Conservation (phyloP, 2,797 vertebrate genomes). For the Alectoris magna region DNA sequence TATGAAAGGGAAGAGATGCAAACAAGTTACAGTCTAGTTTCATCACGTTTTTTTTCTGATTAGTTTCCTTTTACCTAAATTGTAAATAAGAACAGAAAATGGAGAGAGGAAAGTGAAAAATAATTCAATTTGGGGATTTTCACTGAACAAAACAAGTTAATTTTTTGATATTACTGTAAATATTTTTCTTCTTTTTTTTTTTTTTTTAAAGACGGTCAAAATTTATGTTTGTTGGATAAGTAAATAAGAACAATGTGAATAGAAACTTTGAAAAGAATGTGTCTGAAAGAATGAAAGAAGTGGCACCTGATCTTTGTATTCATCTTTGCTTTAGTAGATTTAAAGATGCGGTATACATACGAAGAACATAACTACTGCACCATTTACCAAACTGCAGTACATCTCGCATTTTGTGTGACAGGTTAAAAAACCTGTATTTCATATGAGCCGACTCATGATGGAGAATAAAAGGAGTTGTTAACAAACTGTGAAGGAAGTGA, state of each 20-base stretch:
- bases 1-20: background rate
- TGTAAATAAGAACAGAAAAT: background rate
- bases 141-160: background rate
- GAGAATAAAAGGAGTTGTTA: conserved; percentile 22
- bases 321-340: background rate
- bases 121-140: background rate
- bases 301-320: background rate
- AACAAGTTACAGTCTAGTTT: background rate
- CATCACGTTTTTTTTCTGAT: background rate
- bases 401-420: background rate
- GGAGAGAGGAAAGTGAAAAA: background rate
- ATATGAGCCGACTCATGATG: background rate
- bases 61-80: background rate
- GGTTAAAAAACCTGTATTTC: background rate
- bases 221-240: background rate
- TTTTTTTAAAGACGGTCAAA: background rate
- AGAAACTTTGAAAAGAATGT: background rate
- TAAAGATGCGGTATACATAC: background rate
- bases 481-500: background rate
- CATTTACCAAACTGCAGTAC: background rate
- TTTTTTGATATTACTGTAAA: background rate
- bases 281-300: background rate
- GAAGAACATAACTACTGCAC: background rate
- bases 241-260: background rate
- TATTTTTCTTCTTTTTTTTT: background rate